Percentiles rank a stretch among this genome's conserved stretches.
Evolutionary conservation across 1,140 invertebrate species (phyloP).

Genomic region (Cyrtorhinus lividipennis): DNA sequence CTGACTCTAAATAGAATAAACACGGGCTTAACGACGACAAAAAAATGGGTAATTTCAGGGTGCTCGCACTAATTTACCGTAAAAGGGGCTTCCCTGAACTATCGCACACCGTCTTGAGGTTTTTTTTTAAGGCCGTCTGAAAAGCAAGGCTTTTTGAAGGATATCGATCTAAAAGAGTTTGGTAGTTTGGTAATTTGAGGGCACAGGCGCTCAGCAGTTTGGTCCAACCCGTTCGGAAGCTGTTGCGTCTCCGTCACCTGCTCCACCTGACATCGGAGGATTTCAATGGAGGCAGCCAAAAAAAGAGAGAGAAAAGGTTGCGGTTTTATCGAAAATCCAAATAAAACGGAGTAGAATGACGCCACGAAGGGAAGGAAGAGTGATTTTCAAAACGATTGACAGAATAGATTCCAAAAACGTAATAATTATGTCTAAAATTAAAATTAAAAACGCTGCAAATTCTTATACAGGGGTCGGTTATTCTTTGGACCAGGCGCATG

Average conservation of each 20-base stretch:
- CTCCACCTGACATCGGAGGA: background rate
- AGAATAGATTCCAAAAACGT: no score
- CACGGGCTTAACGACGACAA: background rate
- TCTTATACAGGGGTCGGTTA: no score
- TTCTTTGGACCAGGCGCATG: no score
- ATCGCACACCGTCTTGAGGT: background rate
- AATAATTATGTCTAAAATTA: no score
- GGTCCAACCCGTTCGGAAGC: conserved; percentile 5
- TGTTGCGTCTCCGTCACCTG: background rate
- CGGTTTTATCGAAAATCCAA: no score
- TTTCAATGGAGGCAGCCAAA: no score
- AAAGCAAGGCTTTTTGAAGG: background rate
- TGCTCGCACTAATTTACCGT: background rate
- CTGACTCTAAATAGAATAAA: background rate
- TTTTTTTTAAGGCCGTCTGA: background rate
- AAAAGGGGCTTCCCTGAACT: background rate
- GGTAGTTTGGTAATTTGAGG: background rate
- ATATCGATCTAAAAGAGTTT: background rate
- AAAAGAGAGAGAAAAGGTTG: no score
- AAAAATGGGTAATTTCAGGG: conserved; percentile 2
- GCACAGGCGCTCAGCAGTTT: background rate
- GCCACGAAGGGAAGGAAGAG: no score
- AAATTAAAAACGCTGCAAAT: no score
- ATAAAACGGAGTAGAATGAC: no score
- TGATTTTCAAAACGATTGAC: no score